Evolutionary conservation across 2,888 invertebrate species (phyloP), one percentile per base, ranked within the genome.

Genomic region (Drosophila fulvimacula): DNA sequence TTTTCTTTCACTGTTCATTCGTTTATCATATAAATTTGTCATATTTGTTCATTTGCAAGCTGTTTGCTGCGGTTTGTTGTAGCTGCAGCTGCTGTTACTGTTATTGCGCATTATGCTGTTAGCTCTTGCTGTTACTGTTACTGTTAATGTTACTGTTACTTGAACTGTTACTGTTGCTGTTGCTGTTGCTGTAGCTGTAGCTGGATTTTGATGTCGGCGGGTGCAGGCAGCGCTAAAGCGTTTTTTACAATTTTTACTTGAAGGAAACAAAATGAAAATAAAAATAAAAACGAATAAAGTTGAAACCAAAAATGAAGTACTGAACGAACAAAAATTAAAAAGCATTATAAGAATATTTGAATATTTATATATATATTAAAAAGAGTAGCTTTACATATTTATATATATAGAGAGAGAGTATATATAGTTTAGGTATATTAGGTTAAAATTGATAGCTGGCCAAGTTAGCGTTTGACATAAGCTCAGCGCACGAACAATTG

Each of bases 201-300:
- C 77, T 69, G 72, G 72, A 67, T 55, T 74, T 74, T 71, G 71
- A 74, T 70, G 75, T 74, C 76, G 76, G 78, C 74, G 52, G 63
- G 74, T 78, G 73, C 65, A 81, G 79, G 81, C 81, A 82, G 81
- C 76, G 73, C 81, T 83, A 73, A 78, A 78, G 77, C 77, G 63
- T 77, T 73, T 73, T 76, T 76, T 73, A 77, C 73, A 76, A 34
- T 76, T 49, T 49, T 69, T 58, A 72, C 63, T 36, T 72, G 58
- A 55, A 71, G 53, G 60, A 67, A 57, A 67, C 30, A 27, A 46
- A 46, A 73, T 63, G 58, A 64, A 53, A 53, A 55, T 24, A 57
- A 56, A 32, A 74, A 48, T 55, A 73, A 55, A 9, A 48, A 38
- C 27, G 48, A 32, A 53, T 13, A 39, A 41, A 59, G n/a, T 34